phyloP scores from a whole-genome alignment of 1,140 invertebrate species.

The Drosophila subpulchrella region DNA sequence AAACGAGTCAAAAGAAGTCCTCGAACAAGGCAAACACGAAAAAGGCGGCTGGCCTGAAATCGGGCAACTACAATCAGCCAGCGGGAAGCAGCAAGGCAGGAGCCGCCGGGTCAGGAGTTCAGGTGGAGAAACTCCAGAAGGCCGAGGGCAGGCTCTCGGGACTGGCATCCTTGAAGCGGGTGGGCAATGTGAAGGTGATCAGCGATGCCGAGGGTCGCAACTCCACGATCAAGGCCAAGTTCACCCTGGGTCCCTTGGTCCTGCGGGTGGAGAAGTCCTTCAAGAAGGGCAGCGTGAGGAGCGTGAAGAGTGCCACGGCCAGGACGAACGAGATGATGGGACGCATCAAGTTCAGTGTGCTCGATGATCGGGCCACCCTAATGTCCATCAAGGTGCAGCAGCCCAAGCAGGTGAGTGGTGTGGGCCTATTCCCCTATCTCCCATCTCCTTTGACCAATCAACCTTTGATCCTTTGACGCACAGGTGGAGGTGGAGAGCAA shows the following conservation, averaged over 20 bases:
- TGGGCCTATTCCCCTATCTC: background rate
- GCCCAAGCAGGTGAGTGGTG: conserved; percentile 90
- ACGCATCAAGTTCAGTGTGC: conserved; percentile 90
- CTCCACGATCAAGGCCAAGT: conserved; percentile 92
- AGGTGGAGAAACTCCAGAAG: conserved; percentile 84
- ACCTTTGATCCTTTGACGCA: conserved; percentile 53
- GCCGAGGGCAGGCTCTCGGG: conserved; percentile 92
- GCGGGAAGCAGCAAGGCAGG: conserved; percentile 73
- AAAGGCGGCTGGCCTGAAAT: conserved; percentile 63
- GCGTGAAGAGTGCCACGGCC: conserved; percentile 92
- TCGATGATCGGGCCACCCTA: conserved; percentile 90
- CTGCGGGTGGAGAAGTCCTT: conserved; percentile 93
- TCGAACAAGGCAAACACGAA: conserved; percentile 64
- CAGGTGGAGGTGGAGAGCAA: conserved; percentile 92
- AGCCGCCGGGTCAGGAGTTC: conserved; percentile 10
- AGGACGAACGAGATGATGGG: conserved; percentile 94
- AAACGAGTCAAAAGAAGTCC: conserved; percentile 76
- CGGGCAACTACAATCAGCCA: conserved; percentile 75
- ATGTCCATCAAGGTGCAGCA: conserved; percentile 93
- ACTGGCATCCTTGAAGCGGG: conserved; percentile 89
- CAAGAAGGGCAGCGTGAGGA: conserved; percentile 88
- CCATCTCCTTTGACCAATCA: background rate
- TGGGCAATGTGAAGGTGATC: conserved; percentile 91
- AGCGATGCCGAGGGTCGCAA: conserved; percentile 89
- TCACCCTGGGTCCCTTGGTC: conserved; percentile 90